These are phyloP conservation scores for Ceratina australensis DNA, from an alignment of 1,140 invertebrate species.

Conservation along the genomic window DNA sequence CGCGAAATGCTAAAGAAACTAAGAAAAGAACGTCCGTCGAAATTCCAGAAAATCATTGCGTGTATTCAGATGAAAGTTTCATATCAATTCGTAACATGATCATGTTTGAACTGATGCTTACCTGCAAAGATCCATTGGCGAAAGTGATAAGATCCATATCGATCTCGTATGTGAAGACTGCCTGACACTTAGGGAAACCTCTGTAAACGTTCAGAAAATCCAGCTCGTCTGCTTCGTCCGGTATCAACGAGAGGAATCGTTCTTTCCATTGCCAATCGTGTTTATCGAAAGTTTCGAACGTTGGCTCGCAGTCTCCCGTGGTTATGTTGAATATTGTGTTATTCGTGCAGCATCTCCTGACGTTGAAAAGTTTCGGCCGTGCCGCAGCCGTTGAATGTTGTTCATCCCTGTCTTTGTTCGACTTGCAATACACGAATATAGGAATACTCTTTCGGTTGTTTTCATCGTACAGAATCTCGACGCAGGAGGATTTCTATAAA, in stretches of 20 bases:
- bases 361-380: slow-evolving; percentile 12
- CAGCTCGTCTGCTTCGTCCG: not conserved
- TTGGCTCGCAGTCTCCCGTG: slow-evolving; percentile 38
- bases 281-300: not conserved
- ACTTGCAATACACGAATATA: slow-evolving; percentile 51
- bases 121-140: slow-evolving; percentile 31
- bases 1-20: no score
- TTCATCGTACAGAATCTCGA: slow-evolving; percentile 52
- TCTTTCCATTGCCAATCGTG: not conserved
- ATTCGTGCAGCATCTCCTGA: slow-evolving; percentile 58
- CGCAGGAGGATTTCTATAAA: slow-evolving; percentile 47
- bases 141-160: slow-evolving; percentile 9
- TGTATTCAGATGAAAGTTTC: not conserved
- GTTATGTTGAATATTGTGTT: slow-evolving; percentile 29
- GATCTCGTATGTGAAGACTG: slow-evolving; percentile 55
- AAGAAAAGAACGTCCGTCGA: no score
- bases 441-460: not conserved
- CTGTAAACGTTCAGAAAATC: slow-evolving; percentile 29
- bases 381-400: not conserved
- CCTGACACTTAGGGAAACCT: slow-evolving; percentile 45
- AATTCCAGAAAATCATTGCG: no score
- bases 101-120: slow-evolving; percentile 31
- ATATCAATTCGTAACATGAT: no score
- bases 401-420: slow-evolving; percentile 2
- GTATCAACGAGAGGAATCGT: slow-evolving; percentile 9